Evolutionary conservation across 2,888 invertebrate genomes (phyloP).

Genomic region (Stegana nigrithorax): DNA sequence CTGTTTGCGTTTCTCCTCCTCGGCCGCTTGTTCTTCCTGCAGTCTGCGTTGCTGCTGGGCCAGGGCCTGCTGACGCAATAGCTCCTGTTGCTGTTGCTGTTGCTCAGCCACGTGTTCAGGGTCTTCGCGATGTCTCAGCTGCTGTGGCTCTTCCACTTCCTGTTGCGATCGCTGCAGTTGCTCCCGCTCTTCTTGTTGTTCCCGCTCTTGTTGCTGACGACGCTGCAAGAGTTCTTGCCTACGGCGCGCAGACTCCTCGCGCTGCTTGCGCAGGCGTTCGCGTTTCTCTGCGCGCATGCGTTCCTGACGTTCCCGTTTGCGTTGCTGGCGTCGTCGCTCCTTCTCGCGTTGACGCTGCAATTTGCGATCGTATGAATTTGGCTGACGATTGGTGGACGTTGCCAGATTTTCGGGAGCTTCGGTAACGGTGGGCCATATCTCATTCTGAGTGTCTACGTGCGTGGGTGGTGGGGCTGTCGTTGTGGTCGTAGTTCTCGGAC

Average conservation of each 20-base stretch:
- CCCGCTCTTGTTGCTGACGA: slow-evolving; percentile 24
- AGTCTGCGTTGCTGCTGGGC: slow-evolving; percentile 36
- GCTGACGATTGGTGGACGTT: slow-evolving; percentile 21
- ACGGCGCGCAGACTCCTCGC: slow-evolving; percentile 21
- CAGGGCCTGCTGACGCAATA: slow-evolving; percentile 33
- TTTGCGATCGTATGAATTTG: slow-evolving; percentile 54
- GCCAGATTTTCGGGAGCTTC: slow-evolving; percentile 7
- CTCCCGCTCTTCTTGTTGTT: slow-evolving; percentile 16
- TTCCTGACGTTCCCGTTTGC: slow-evolving; percentile 47
- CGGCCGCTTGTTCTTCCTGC: slow-evolving; percentile 17
- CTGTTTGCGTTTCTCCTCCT: slow-evolving; percentile 22
- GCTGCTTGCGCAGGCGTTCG: slow-evolving; percentile 39
- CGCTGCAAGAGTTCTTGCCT: slow-evolving; percentile 20
- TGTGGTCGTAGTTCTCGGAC: slow-evolving; percentile 22
- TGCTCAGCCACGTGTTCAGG: neutral
- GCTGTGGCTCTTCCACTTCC: neutral
- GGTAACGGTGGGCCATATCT: slow-evolving; percentile 29
- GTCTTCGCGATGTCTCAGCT: slow-evolving; percentile 6
- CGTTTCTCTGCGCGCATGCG: slow-evolving; percentile 40
- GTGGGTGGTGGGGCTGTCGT: slow-evolving; percentile 25
- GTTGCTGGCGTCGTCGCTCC: slow-evolving; percentile 49
- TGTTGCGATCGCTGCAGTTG: too few relatives aligned
- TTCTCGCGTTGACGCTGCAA: slow-evolving; percentile 53
- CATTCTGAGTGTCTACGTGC: slow-evolving; percentile 41
- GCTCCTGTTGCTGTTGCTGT: slow-evolving; percentile 30